phyloP scores from a whole-genome alignment of 2,888 invertebrate genomes.

The Himalopsyche tibetana region DNA sequence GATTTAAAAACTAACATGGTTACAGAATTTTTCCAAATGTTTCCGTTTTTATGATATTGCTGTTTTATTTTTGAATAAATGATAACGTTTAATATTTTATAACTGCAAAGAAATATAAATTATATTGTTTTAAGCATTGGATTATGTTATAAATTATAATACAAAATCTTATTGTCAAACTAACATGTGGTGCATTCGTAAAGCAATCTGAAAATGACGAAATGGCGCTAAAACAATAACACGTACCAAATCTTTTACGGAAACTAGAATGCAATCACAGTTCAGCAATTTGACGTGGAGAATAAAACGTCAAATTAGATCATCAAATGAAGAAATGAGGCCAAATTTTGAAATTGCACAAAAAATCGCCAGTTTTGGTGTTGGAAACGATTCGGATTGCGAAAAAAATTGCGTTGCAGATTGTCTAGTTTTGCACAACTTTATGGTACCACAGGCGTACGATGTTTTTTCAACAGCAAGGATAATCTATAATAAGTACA shows the following conservation, averaged over 20 bases:
- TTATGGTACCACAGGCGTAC: background rate
- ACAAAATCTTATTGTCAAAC: no score
- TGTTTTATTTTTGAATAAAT: no score
- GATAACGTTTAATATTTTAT: no score
- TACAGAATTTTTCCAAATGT: no score
- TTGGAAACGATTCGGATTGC: slow-evolving; percentile 31
- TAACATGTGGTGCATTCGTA: no score
- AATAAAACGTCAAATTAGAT: slow-evolving; percentile 32
- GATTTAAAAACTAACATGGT: no score
- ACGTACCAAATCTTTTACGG: background rate
- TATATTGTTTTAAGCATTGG: no score
- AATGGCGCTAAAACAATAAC: no score
- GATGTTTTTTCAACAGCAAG: background rate
- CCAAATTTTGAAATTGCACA: slow-evolving; percentile 34
- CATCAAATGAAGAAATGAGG: slow-evolving; percentile 4
- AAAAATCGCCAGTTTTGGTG: slow-evolving; percentile 18
- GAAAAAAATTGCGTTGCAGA: slow-evolving; percentile 31
- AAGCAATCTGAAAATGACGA: no score
- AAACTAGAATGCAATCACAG: background rate
- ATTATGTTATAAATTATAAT: no score
- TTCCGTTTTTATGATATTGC: no score
- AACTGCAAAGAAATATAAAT: no score
- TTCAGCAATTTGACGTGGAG: background rate
- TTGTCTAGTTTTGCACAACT: slow-evolving; percentile 24
- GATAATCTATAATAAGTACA: background rate